Conservation (phyloP, 2,113 vertebrate species). For the Bombycilla garrulus region DNA sequence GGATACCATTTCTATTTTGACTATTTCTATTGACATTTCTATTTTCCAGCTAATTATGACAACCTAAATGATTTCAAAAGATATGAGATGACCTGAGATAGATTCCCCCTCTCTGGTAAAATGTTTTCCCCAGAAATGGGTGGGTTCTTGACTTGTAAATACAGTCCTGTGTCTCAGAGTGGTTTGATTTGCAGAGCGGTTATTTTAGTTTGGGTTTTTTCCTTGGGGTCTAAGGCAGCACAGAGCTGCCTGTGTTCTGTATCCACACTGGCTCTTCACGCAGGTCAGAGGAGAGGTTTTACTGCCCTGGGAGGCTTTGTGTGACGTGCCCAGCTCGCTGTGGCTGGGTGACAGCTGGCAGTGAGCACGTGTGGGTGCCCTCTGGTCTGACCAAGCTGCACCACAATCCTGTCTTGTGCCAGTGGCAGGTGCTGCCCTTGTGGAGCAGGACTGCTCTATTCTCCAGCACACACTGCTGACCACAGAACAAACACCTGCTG, state of each 20-base stretch:
- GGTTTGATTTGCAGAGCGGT: background rate
- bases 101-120: background rate
- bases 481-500: background rate
- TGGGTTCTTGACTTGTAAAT: background rate
- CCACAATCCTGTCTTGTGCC: background rate
- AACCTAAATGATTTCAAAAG: background rate
- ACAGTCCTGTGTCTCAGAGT: background rate
- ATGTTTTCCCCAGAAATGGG: background rate
- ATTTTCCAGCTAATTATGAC: background rate
- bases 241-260: background rate
- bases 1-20: background rate
- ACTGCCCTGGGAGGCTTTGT: background rate
- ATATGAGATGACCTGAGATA: background rate
- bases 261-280: background rate
- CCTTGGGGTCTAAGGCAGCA: background rate
- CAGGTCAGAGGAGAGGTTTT: background rate
- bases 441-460: background rate
- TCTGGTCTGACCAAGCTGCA: background rate
- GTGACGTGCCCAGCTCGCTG: rapidly evolving
- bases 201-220: background rate
- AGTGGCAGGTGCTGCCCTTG: background rate
- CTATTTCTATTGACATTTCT: background rate
- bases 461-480: background rate
- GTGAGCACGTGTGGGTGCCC: rapidly evolving
- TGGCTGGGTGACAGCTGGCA: background rate